Evolutionary conservation across 1,140 invertebrate genomes (phyloP), one percentile per base, ranked within the genome.

Genomic region (Heliconius congener): DNA sequence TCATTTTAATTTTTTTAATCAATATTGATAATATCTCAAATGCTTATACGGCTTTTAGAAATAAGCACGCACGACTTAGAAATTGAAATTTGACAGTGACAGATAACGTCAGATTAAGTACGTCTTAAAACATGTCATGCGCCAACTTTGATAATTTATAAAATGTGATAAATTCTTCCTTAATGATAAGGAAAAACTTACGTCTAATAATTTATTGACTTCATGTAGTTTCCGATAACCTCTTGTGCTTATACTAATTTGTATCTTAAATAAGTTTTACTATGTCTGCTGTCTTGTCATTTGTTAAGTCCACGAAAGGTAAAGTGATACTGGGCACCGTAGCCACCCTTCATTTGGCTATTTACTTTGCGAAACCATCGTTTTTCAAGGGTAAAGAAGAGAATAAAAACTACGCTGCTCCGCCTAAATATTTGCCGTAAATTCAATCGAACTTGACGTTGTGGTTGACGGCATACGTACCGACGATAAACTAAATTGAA

Each of bases 301-400:
- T 94, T 50, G 82, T 94, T 71, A 92, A 89, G 76, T 94, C 92
- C 8, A 91, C 90, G 8, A 94, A 89, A 77, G 91, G 90, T 71
- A 94, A 91, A 87, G 86, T 93, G 73, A 91, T 94, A 72, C 81
- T 94, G 6, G 92, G 85, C 8, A 94, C 93, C 13, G 89, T 93
- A 18, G 87, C 85, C 57, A 84, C 88, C 11, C 81, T 94, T 73
- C 93, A 94, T 85, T 71, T 91, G 16, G 87, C 91, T 18, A 91
- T 93, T 76, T 93, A 91, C 78, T 86, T 93, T 34, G 90, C 91
- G 0, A 93, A 92, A 86, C 93, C 93, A 74, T 93, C 92, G 52
- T 89, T 90, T 88, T 94, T 94, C 81, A 93, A 90, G 84, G 79
- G 80, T 75, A 85, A 88, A 55, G 79, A 80, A 66, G 82, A 83